Evolutionary conservation across 2,797 vertebrate species (phyloP).

Genomic region (Sebastes trivittatus): DNA sequence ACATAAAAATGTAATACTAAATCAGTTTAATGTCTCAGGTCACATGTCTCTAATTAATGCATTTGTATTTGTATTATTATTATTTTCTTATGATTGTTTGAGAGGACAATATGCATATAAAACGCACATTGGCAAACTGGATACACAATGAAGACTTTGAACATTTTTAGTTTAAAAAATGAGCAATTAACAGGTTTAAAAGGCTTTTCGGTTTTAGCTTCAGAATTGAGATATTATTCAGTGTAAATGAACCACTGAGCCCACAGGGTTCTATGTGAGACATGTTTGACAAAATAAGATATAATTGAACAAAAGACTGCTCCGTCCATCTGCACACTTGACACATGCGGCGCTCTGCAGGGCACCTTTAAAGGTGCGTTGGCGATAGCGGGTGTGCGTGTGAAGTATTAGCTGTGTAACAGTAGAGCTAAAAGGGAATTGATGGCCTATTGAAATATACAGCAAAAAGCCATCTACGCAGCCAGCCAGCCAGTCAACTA

Average conservation of each 20-base stretch:
- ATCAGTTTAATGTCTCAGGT: conserved; percentile 2
- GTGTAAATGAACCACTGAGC: not conserved
- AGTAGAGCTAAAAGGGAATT: conserved; percentile 5
- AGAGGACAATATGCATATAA: not conserved
- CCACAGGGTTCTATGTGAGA: not conserved
- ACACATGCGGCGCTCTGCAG: conserved; percentile 13
- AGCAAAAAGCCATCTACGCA: conserved; percentile 1
- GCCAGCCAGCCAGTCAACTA: not conserved
- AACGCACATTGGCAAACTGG: not conserved
- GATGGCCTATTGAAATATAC: conserved; percentile 45
- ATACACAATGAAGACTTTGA: not conserved
- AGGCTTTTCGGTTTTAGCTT: not conserved
- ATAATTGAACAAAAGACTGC: not conserved
- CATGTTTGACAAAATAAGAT: conserved; percentile 1
- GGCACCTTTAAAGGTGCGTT: conserved; percentile 1
- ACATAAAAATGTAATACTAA: not conserved
- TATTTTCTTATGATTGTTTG: not conserved
- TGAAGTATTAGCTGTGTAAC: conserved; percentile 7
- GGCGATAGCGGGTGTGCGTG: conserved; percentile 13
- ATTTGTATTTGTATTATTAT: not conserved
- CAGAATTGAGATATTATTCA: not conserved
- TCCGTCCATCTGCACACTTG: not conserved
- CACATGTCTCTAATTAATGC: not conserved
- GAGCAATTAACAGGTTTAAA: not conserved
- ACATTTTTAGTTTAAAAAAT: not conserved